Percentiles rank a stretch among this genome's conserved stretches.
Evolutionary conservation across 2,113 vertebrate genomes (phyloP).

Genomic region (Lampris incognitus): DNA sequence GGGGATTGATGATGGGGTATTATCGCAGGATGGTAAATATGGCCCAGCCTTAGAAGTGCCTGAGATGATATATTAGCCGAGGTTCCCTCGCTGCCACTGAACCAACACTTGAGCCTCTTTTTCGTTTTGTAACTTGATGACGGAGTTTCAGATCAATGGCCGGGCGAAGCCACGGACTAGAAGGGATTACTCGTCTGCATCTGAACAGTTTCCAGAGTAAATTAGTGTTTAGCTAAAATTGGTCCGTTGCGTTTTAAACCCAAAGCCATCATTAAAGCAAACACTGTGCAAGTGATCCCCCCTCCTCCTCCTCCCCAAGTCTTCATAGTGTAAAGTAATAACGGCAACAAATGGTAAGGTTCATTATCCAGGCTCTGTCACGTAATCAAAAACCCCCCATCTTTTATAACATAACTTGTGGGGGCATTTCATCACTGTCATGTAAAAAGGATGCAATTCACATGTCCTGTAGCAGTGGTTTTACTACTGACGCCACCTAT

Average conservation of each 20-base stretch:
- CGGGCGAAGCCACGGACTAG: constrained; percentile 26
- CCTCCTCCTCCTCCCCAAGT: no score
- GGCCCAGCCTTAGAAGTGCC: constrained; percentile 68
- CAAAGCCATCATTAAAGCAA: constrained; percentile 22
- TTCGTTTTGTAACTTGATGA: constrained; percentile 74
- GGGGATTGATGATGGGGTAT: constrained; percentile 72
- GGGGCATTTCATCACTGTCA: no score
- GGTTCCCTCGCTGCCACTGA: constrained; percentile 62
- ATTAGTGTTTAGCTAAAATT: constrained; percentile 52
- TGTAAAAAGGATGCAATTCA: no score
- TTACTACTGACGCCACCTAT: no score
- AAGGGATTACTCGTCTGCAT: constrained; percentile 45
- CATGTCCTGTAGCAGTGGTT: no score
- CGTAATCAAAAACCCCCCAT: no score
- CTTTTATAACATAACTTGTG: no score
- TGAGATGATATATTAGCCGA: constrained; percentile 59
- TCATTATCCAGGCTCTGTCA: no score
- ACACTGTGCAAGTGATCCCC: constrained; percentile 1
- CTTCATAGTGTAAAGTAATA: no score
- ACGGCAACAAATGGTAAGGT: no score
- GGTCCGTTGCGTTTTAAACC: constrained; percentile 29
- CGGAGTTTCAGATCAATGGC: constrained; percentile 62
- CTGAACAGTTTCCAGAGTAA: constrained; percentile 40
- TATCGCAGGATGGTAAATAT: constrained; percentile 64
- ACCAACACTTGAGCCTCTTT: constrained; percentile 62